Base-by-base conservation (phyloP, 2,888 invertebrate genomes). In the Enoplolaimus lenunculus region DNA sequence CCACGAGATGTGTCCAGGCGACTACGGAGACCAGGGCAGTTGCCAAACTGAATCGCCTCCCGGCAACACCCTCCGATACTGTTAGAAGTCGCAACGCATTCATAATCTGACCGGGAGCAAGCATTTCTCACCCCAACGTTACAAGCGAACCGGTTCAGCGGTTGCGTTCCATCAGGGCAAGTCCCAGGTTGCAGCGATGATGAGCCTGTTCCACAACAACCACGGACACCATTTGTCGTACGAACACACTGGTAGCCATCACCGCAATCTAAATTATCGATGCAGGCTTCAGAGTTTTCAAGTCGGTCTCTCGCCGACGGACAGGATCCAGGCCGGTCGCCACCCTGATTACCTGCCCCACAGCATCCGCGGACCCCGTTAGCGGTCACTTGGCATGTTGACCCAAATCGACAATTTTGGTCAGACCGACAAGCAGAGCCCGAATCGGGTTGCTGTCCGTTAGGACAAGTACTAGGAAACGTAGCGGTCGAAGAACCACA, bases 131-230 rank as follows among this genome's bases (percentile, higher is more conserved):
- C 45, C 7, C 45, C 45, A n/a, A n/a, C n/a, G n/a, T n/a, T n/a
- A n/a, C n/a, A n/a, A n/a, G n/a, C n/a, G n/a, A n/a, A n/a, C n/a
- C n/a, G n/a, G n/a, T n/a, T n/a, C n/a, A n/a, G n/a, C n/a, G n/a
- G n/a, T n/a, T n/a, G n/a, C n/a, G n/a, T n/a, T 7, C 21, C 21
- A 21, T 45, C 21, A 7, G 45, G 45, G 21, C 45, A 45, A 21
- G 7, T 7, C 7, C 45, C 45, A 45, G 45, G 45, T 45, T 45
- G 45, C n/a, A n/a, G n/a, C 7, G 45, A 45, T 29, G 62, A 7
- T n/a, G 67, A n/a, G n/a, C 67, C 67, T 7, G 7, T 7, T 2
- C 67, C 34, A 31, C 67, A 66, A n/a, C 67, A 66, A 2, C 67
- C 67, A 26, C 26, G 21, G n/a, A 66, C 31, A n/a, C 67, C 67